Evolutionary conservation across 1,140 invertebrate genomes (phyloP).

Genomic region (Leptonema lineaticorne): DNA sequence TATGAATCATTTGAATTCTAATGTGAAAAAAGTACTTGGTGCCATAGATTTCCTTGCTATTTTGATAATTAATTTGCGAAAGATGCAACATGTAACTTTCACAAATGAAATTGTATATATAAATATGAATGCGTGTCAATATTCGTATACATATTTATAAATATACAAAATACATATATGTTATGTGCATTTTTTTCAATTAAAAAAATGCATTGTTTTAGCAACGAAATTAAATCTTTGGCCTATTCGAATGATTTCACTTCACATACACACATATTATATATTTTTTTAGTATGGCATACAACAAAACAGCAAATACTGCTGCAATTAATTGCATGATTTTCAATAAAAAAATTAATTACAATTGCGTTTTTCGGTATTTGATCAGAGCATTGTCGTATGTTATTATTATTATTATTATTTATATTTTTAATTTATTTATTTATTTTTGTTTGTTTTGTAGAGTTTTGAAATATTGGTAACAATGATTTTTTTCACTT

Average conservation of each 20-base stretch:
- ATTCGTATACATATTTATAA: neutral
- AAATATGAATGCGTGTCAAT: constrained; percentile 13
- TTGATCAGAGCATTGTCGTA: constrained; percentile 14
- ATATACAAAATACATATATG: neutral
- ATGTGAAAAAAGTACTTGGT: constrained; percentile 33
- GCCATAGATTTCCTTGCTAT: constrained; percentile 36
- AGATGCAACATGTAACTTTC: neutral
- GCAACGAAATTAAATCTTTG: constrained; percentile 1
- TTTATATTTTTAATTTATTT: constrained; percentile 19
- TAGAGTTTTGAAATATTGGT: constrained; percentile 21
- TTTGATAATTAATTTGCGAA: neutral
- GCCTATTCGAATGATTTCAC: constrained; percentile 6
- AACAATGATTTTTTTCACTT: constrained; percentile 6
- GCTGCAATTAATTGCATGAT: constrained; percentile 29
- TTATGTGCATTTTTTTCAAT: constrained; percentile 11
- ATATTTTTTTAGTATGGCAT: constrained; percentile 13
- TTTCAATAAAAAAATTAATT: constrained; percentile 16
- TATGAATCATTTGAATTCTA: constrained; percentile 15
- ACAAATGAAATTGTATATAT: neutral
- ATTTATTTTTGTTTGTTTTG: constrained; percentile 24
- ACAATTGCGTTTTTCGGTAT: constrained; percentile 24
- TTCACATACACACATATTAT: constrained; percentile 8
- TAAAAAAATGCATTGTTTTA: constrained; percentile 1
- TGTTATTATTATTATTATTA: constrained; percentile 21
- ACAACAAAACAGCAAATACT: constrained; percentile 24